Base-by-base conservation (phyloP, 2,113 vertebrate genomes). In the Mohoua ochrocephala region DNA sequence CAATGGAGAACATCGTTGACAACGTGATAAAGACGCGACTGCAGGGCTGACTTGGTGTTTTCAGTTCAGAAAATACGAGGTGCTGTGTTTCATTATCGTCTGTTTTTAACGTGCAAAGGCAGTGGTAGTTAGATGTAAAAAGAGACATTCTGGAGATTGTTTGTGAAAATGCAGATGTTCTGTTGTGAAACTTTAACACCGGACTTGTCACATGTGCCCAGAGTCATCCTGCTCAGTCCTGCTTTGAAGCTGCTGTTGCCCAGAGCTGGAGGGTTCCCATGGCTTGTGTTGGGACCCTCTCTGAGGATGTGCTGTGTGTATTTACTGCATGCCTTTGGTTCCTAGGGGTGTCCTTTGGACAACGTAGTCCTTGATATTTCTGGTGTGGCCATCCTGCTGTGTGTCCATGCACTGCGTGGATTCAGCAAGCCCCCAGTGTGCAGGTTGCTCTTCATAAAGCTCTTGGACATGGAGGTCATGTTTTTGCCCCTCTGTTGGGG, bases 401-500 rank as follows among this genome's bases (percentile, higher is more conserved):
- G 41, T 69, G 37, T 35, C 45, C 1, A 0, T 57, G 30, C 45
- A 56, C 79, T 78, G 19, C 22, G 13, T 1, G 1, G 73, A 7
- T 61, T 87, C 57, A 71, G 61, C 14, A 59, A 49, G 4, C 56
- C 30, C 49, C 42, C 7, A 27, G 30, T 20, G 41, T 1, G 1
- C 26, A 69, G 22, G 13, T 14, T 80, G 54, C 27, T 77, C 28
- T 74, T 31, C 2, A 1, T 61, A 37, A 76, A 87, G 41, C 18
- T 27, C n/a, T 49, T 26, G 74, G 68, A 35, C 5, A 2, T 4
- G 15, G 20, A 13, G 7, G 0, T 41, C 14, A 6, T 16, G 3
- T 45, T 89, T 73, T 68, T 85, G n/a, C 15, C 31, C 37, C 0
- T 4, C 10, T 44, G 2, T 23, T 33, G 52, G 54, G 49, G 13